Conservation (phyloP, 2,797 vertebrate genomes). For the Huso huso region DNA sequence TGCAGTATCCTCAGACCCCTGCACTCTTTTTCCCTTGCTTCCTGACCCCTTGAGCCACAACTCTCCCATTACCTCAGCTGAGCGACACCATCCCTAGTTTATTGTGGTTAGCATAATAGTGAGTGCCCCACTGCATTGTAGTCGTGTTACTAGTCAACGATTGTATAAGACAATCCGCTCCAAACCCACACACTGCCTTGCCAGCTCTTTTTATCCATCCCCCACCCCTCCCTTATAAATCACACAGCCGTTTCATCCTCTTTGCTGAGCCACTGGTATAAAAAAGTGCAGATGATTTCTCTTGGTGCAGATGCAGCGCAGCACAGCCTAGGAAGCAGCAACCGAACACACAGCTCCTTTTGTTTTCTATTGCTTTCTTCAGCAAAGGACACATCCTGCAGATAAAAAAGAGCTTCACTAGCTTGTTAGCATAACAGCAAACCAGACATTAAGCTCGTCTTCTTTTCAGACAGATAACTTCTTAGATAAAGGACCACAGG, state of each 20-base stretch:
- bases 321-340: background rate
- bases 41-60: background rate
- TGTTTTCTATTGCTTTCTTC: no score
- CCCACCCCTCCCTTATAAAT: no score
- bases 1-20: background rate
- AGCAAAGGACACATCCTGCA: no score
- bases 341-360: no score
- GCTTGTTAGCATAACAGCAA: no score
- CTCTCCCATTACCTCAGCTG: background rate
- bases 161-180: background rate
- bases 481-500: background rate
- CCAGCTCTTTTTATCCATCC: no score
- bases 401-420: no score
- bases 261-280: constrained; percentile 4
- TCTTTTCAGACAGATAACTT: constrained; percentile 1
- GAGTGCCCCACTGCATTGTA: constrained; percentile 1
- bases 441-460: background rate
- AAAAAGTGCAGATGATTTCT: background rate
- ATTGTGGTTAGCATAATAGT: background rate
- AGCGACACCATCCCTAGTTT: background rate
- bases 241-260: background rate
- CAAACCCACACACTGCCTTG: background rate
- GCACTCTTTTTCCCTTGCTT: background rate
- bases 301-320: background rate
- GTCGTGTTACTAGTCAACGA: background rate